These are phyloP conservation scores for Drosophila pachea DNA, from an alignment of 1,140 invertebrate genomes.

Conservation along the genomic window DNA sequence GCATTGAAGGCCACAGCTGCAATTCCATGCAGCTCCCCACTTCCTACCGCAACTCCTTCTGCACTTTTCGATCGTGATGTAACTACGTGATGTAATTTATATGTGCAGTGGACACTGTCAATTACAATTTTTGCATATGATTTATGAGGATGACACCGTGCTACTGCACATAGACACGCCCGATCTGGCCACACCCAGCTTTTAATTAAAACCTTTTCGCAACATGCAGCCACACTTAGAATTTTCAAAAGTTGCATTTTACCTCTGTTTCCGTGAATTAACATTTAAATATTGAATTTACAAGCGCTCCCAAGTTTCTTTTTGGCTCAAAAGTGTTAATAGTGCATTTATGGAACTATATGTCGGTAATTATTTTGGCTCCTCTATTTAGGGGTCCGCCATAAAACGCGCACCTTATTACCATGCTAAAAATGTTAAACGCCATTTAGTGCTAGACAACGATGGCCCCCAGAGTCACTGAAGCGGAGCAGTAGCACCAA, in stretches of 20 bases:
- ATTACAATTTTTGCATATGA: slow-evolving; percentile 62
- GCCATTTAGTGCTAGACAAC: slow-evolving; percentile 26
- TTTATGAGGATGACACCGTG: slow-evolving; percentile 27
- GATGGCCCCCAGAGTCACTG: slow-evolving; percentile 51
- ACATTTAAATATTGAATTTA: not conserved
- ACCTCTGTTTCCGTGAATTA: not conserved
- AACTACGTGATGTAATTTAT: slow-evolving; percentile 25
- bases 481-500: slow-evolving; percentile 36
- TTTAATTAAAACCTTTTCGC: slow-evolving; percentile 5
- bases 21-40: slow-evolving; percentile 40
- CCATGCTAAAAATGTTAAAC: slow-evolving; percentile 52
- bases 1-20: slow-evolving; percentile 51
- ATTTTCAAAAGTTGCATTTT: not conserved
- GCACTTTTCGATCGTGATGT: slow-evolving; percentile 35
- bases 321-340: slow-evolving; percentile 56
- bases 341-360: slow-evolving; percentile 61
- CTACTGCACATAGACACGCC: slow-evolving; percentile 4
- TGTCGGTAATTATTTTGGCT: slow-evolving; percentile 42
- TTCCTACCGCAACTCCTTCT: slow-evolving; percentile 4
- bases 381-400: slow-evolving; percentile 29
- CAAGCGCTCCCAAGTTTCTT: slow-evolving; percentile 6
- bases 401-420: slow-evolving; percentile 58
- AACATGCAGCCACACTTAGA: slow-evolving; percentile 10
- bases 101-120: slow-evolving; percentile 38
- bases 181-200: slow-evolving; percentile 1